Evolutionary conservation across 2,113 vertebrate species (phyloP).

Genomic region (Tretioscincus oriximinensis): DNA sequence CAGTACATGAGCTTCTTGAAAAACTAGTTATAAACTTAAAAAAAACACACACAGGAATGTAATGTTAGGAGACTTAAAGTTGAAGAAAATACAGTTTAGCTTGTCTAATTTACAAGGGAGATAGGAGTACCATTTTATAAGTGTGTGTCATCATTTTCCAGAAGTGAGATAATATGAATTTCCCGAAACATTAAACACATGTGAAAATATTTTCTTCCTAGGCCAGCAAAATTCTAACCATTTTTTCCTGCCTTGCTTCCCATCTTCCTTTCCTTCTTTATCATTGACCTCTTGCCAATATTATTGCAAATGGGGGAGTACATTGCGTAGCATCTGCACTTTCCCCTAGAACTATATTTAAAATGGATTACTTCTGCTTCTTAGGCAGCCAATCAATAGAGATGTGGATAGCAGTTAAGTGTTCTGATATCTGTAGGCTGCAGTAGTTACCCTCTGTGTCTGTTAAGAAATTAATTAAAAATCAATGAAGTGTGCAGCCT

Average conservation of each 20-base stretch:
- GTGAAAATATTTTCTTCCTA: background rate
- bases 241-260: background rate
- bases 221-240: slow-evolving; percentile 32
- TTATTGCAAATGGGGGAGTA: slow-evolving; percentile 65
- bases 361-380: slow-evolving; percentile 89
- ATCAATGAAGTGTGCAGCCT: slow-evolving; percentile 89
- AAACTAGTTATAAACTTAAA: background rate
- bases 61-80: background rate
- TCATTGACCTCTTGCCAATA: slow-evolving; percentile 65
- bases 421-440: slow-evolving; percentile 72
- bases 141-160: background rate
- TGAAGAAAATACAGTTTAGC: background rate
- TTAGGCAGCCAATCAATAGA: slow-evolving; percentile 83
- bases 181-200: slow-evolving; percentile 23
- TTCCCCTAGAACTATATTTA: slow-evolving; percentile 80
- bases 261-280: slow-evolving; percentile 8
- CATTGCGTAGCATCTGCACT: slow-evolving; percentile 42
- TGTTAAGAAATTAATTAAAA: slow-evolving; percentile 91
- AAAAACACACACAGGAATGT: background rate
- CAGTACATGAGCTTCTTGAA: background rate
- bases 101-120: background rate
- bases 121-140: background rate
- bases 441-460: slow-evolving; percentile 83
- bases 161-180: slow-evolving; percentile 11
- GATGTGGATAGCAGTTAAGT: slow-evolving; percentile 83